Evolutionary conservation across 2,888 invertebrate genomes (phyloP).

Genomic region (Itoplectis maculator): DNA sequence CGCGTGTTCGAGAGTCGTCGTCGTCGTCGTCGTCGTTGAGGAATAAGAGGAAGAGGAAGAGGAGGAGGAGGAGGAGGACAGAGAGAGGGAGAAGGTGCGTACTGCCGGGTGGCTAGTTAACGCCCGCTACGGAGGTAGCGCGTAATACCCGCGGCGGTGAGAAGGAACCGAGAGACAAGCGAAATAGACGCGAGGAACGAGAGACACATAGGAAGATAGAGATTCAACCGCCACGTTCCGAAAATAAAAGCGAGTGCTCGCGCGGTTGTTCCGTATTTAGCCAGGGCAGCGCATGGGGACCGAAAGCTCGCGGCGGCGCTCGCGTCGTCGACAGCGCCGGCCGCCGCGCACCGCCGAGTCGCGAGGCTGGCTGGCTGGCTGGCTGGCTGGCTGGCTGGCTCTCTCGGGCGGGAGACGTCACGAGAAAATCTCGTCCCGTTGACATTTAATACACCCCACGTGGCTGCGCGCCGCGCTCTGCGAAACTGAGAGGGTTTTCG

Average conservation of each 20-base stretch:
- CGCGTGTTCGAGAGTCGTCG: slow-evolving; percentile 11
- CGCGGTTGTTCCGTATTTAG: slow-evolving; percentile 77
- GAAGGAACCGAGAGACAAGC: slow-evolving; percentile 33
- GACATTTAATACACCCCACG: slow-evolving; percentile 74
- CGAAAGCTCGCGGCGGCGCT: slow-evolving; percentile 55
- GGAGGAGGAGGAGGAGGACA: no score
- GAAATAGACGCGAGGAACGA: slow-evolving; percentile 42
- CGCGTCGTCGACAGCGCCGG: slow-evolving; percentile 31
- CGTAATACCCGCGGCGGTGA: slow-evolving; percentile 39
- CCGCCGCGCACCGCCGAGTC: no score
- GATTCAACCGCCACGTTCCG: slow-evolving; percentile 68
- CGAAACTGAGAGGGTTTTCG: slow-evolving; percentile 5
- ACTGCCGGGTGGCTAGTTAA: slow-evolving; percentile 54
- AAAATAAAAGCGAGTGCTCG: slow-evolving; percentile 73
- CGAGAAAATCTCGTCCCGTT: slow-evolving; percentile 49
- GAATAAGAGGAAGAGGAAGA: no score
- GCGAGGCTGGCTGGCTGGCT: no score
- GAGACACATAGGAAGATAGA: slow-evolving; percentile 66
- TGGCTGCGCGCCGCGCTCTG: slow-evolving; percentile 3
- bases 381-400: no score
- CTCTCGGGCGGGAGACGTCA: slow-evolving; percentile 60
- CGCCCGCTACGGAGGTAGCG: slow-evolving; percentile 41
- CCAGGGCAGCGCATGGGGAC: slow-evolving; percentile 70
- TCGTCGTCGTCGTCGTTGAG: no score
- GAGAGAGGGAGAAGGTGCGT: slow-evolving; percentile 16